Base-by-base conservation (phyloP, 37 sponge, comb jelly and placozoan species). In the Axinella damicornis region DNA sequence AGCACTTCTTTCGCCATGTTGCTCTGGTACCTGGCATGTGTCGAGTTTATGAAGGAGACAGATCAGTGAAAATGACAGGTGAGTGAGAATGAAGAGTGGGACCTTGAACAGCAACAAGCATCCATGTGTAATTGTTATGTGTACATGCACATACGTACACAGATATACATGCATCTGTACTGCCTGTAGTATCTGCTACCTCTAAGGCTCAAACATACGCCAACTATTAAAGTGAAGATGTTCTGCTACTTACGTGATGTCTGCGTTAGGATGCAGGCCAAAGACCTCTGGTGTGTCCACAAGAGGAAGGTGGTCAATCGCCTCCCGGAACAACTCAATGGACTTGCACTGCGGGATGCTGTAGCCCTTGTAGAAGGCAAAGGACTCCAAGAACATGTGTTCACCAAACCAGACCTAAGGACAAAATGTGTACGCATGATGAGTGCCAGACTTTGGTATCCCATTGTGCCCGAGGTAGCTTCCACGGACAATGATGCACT, bases 251-350 rank as follows among this genome's bases (percentile, higher is more conserved):
- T 60, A 95, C 89, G 97, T 97, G 89, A 99, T 99, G 82, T 99
- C 98, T 17, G 99, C 95, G 85, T 99, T 99, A 12, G 92, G 88
- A 83, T 99, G 99, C 11, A 99, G 96, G 2, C 99, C 99, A 81
- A 99, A 96, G 63, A 94, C 99, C 72, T 99, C 97, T 28, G 99
- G 99, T 24, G 99, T 88, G 84, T 99, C 99, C n/a, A 95, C 89
- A 11, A 91, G 82, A 12, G 99, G 97, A 1, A 99, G 92, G 66
- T 91, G 89, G 40, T 99, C 99, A 74, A 99, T 96, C 58, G 87
- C 81, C 74, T 96, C 96, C 55, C 82, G 69, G 90, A 80, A 95
- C 61, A 95, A 92, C 35, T 92, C 91, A 0, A 98, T 76, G 4
- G 88, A 86, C 58, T 92, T 90, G 60, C 91, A 89, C 53, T 78